Base-by-base conservation (phyloP, 2,888 invertebrate genomes). In the Conus canariensis region DNA sequence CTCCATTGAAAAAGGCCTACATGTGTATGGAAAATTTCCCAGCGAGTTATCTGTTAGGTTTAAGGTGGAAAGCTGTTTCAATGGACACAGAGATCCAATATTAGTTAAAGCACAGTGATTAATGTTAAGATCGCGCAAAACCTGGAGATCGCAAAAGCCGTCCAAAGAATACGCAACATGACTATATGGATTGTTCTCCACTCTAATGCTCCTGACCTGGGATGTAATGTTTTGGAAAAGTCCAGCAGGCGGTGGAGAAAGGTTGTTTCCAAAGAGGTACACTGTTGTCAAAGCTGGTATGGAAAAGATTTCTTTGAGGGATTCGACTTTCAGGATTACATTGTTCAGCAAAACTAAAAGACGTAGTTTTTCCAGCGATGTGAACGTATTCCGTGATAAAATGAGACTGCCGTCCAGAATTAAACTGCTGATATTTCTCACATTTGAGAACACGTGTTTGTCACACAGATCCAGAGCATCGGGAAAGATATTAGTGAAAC, bases 11-110 rank as follows among this genome's bases (percentile, higher is more conserved):
- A 10, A 10, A 14, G 16, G 16, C 70, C 80, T 10, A 30, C 30
- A 56, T 86, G 77, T 25, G 7, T 8, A 12, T 22, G 91, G 90
- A 14, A 91, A 64, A 0, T 77, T 77, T 58, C 6, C 10, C 30
- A 91, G 30, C 4, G 22, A 30, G 85, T 90, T 91, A 30, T 58
- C 64, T 14, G 87, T 74, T 67, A 91, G 85, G 59, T 91, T 90
- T 2, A 91, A 14, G 19, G 70, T 74, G 64, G 45, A 9, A 2
- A 70, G 22, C 19, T 14, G 8, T 8, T 16, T 16, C 70, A 70
- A 19, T 22, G 16, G 70, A 22, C 70, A 70, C 19, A 19, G 19
- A 16, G 70, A 70, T 19, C 19, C 22, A 22, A 70, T 70, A 8
- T 19, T 70, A 22, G 14, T 70, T 22, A 70, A 70, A 22, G 14